phyloP scores from a whole-genome alignment of 2,113 vertebrate genomes.

The Ammodytes marinus region DNA sequence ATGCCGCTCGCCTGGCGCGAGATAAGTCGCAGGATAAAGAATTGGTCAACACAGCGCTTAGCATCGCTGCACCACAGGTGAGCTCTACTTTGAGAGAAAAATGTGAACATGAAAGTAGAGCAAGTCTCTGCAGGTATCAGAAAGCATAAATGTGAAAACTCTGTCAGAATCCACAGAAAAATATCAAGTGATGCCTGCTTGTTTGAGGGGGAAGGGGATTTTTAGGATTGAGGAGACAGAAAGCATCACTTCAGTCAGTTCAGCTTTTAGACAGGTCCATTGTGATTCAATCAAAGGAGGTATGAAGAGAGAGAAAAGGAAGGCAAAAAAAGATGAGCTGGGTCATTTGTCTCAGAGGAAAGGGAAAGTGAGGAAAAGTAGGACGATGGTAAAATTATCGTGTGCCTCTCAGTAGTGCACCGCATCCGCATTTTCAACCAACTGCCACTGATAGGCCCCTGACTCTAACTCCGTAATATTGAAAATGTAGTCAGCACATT shows the following conservation, averaged over 20 bases:
- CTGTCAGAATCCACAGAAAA: slow-evolving; percentile 4
- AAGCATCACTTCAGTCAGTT: slow-evolving; percentile 6
- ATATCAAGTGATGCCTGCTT: not conserved
- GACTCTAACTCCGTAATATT: slow-evolving; percentile 15
- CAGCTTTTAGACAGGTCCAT: slow-evolving; percentile 18
- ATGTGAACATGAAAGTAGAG: slow-evolving; percentile 17
- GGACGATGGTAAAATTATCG: slow-evolving; percentile 83
- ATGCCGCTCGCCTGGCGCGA: slow-evolving; percentile 91
- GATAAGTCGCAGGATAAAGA: slow-evolving; percentile 98
- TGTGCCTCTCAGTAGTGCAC: slow-evolving; percentile 40
- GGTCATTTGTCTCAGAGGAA: slow-evolving; percentile 75
- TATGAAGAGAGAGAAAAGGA: slow-evolving; percentile 28
- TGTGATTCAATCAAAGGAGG: slow-evolving; percentile 40
- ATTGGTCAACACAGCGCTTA: slow-evolving; percentile 90
- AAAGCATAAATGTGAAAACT: not conserved
- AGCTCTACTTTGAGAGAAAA: slow-evolving; percentile 11
- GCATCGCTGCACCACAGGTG: slow-evolving; percentile 92
- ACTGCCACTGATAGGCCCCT: slow-evolving; percentile 18
- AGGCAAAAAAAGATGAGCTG: slow-evolving; percentile 66
- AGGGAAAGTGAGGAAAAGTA: slow-evolving; percentile 74
- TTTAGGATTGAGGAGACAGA: slow-evolving; percentile 3
- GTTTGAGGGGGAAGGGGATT: not conserved
- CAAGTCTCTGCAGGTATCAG: slow-evolving; percentile 5
- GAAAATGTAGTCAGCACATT: slow-evolving; percentile 31
- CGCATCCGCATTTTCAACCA: slow-evolving; percentile 35